These are phyloP conservation scores for Poecilia picta DNA, from an alignment of 2,797 vertebrate species.

Conservation along the genomic window DNA sequence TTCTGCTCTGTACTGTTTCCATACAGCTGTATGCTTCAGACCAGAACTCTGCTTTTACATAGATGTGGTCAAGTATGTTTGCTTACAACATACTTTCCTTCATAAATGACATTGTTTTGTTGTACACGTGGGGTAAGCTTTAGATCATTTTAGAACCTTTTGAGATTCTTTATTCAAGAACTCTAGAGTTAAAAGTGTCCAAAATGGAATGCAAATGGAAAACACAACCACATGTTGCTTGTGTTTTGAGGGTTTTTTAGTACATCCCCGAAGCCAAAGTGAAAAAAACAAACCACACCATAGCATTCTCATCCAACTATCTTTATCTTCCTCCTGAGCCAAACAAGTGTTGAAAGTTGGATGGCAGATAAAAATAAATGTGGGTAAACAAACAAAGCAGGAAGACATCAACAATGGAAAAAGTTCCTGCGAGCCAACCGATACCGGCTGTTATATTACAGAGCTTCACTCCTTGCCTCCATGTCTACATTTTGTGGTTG, in stretches of 20 bases:
- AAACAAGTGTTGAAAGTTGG: conserved; percentile 29
- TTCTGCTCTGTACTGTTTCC: neutral
- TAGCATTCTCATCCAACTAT: conserved; percentile 33
- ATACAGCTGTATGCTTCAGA: neutral
- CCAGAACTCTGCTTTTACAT: neutral
- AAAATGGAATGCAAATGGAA: conserved; percentile 24
- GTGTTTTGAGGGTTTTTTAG: conserved; percentile 9
- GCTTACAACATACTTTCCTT: neutral
- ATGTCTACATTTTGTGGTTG: conserved; percentile 22
- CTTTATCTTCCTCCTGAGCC: conserved; percentile 24
- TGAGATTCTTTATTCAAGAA: neutral
- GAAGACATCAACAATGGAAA: conserved; percentile 64
- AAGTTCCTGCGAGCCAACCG: conserved; percentile 38
- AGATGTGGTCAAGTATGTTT: neutral
- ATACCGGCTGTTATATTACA: conserved; percentile 43
- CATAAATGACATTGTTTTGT: no score
- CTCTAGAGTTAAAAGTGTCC: neutral
- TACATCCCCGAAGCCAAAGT: conserved; percentile 3
- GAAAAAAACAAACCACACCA: neutral
- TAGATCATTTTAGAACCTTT: neutral
- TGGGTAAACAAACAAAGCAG: conserved; percentile 63
- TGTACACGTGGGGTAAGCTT: neutral
- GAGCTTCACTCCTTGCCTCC: conserved; percentile 24
- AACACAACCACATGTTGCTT: conserved; percentile 31
- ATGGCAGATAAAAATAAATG: conserved; percentile 61